These are phyloP conservation scores for Odontophorus gujanensis DNA, from an alignment of 2,113 vertebrate genomes.

Conservation along the genomic window DNA sequence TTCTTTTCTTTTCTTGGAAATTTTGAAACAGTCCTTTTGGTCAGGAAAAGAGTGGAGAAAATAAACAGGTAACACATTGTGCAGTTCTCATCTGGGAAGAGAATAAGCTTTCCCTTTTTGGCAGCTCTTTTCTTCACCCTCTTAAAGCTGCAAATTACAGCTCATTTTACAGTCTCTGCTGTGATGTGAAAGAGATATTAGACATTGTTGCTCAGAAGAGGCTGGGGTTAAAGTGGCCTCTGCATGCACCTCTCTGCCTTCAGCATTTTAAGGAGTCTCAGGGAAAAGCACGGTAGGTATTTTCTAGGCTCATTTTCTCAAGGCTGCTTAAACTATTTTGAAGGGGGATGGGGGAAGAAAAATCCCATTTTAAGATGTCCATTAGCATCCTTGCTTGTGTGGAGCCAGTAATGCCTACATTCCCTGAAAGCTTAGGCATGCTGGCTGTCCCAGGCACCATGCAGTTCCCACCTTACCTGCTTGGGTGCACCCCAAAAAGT, in stretches of 20 bases:
- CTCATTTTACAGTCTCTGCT: slow-evolving; percentile 47
- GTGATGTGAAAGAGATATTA: slow-evolving; percentile 62
- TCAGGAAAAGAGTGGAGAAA: slow-evolving; percentile 4
- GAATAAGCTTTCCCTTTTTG: background rate
- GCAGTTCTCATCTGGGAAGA: background rate
- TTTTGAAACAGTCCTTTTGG: background rate
- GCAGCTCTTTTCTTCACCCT: slow-evolving; percentile 9
- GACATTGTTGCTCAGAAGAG: slow-evolving; percentile 29
- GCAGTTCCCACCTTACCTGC: background rate
- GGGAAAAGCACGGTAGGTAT: slow-evolving; percentile 24
- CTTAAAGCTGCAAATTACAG: slow-evolving; percentile 43
- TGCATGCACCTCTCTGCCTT: background rate
- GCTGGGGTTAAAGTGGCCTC: slow-evolving; percentile 26
- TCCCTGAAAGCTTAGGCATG: background rate
- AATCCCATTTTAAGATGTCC: slow-evolving; percentile 49
- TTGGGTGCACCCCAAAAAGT: background rate
- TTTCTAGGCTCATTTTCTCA: slow-evolving; percentile 64
- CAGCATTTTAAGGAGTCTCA: background rate
- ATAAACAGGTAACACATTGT: background rate
- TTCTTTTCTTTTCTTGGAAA: background rate
- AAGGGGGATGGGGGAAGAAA: background rate
- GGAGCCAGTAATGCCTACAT: accelerated
- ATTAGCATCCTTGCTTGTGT: slow-evolving; percentile 36
- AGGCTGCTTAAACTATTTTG: slow-evolving; percentile 35
- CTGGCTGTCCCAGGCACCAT: accelerated